Evolutionary conservation across 1,140 invertebrate genomes (phyloP), one percentile per base, ranked within the genome.

Genomic region (Camponotus floridanus): DNA sequence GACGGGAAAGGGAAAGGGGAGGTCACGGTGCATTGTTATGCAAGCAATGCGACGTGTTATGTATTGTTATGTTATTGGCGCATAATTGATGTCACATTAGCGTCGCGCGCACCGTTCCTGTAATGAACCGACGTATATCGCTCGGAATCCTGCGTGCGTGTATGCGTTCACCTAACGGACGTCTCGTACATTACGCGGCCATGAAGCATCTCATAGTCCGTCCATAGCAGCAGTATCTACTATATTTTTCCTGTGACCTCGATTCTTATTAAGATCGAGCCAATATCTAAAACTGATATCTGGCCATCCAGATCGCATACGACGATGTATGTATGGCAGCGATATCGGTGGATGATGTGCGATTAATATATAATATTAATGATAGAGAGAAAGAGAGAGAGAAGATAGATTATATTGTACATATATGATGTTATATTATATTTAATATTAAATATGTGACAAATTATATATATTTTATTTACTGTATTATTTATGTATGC

Each of bases 41-140:
- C 92, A 92, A 92, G 92, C 92, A 93, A 93, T 92, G 92, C 91
- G 91, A 92, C 91, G 92, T 92, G 92, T 92, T 93, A 93, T 93
- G 92, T 93, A 93, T 93, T 93, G 92, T 93, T 93, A 93, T 93
- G 92, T 93, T 93, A 93, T 93, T 93, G 92, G 92, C 91, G 92
- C 92, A 93, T 93, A 93, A 93, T 93, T 93, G 92, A 93, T 93
- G 92, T 92, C 90, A 91, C 92, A 93, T 93, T 93, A 93, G 91
- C 88, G 92, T 93, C 92, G 86, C 70, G 85, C 85, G 79, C 91
- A 91, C 87, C 79, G 88, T 90, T 88, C 73, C 88, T 90, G 88
- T 93, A 93, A 93, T 93, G 92, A 93, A 93, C 91, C 92, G 85
- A 84, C 79, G 87, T 74, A 61, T 87, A 88, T 90, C 85, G 79